Conservation (phyloP, 2,888 invertebrate genomes). For the Conomelus anceps region DNA sequence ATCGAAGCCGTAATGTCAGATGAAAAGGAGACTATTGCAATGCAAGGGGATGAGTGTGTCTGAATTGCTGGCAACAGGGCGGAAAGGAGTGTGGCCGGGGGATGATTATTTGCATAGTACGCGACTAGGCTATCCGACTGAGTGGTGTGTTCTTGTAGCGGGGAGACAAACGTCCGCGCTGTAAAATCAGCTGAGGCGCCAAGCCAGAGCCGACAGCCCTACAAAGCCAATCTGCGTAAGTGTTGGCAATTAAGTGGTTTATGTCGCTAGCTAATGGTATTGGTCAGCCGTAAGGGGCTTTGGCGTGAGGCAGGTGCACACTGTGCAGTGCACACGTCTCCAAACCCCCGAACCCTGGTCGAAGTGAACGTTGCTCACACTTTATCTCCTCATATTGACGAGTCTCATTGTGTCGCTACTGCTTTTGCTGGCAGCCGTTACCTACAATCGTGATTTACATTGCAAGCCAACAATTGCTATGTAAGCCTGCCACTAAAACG, state of each 20-base stretch:
- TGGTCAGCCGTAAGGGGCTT: background rate
- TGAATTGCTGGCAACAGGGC: no score
- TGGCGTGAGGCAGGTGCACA: background rate
- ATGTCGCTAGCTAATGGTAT: background rate
- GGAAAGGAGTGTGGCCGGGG: background rate
- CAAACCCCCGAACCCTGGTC: no score
- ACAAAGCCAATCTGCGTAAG: conserved; percentile 3
- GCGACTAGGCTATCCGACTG: background rate
- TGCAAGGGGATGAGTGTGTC: background rate
- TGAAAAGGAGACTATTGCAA: background rate
- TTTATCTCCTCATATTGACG: background rate
- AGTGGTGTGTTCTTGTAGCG: background rate
- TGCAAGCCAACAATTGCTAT: background rate
- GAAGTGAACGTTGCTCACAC: background rate
- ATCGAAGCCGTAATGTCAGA: background rate
- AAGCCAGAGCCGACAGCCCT: background rate
- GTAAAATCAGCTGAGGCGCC: conserved; percentile 6
- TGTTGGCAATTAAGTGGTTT: conserved; percentile 7
- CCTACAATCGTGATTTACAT: background rate
- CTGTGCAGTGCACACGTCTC: background rate
- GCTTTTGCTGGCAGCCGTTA: background rate
- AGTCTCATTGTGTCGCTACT: background rate
- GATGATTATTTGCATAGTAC: conserved; percentile 3
- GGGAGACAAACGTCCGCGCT: conserved; percentile 3
- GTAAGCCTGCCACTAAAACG: background rate